Evolutionary conservation across 2,797 vertebrate genomes (phyloP).

Genomic region (Leuciscus waleckii): DNA sequence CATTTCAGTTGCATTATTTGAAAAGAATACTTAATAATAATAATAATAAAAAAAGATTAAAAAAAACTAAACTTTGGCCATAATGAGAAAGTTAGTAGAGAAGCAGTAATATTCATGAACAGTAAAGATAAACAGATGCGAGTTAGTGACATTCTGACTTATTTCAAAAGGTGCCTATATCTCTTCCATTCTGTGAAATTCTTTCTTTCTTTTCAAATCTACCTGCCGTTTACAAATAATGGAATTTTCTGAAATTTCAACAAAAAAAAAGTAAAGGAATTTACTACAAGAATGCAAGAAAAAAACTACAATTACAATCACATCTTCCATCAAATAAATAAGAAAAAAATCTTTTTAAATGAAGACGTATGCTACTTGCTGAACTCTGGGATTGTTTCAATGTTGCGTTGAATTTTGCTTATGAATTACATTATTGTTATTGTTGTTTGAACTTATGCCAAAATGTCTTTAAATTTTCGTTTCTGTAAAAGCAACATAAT

Average conservation of each 20-base stretch:
- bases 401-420: constrained; percentile 78
- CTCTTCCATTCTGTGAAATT: constrained; percentile 49
- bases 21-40: constrained; percentile 66
- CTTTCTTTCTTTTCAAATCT: constrained; percentile 67
- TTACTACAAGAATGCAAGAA: constrained; percentile 74
- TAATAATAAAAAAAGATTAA: constrained; percentile 65
- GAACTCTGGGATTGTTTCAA: constrained; percentile 97
- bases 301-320: constrained; percentile 69
- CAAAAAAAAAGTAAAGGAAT: constrained; percentile 76
- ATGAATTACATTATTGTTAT: constrained; percentile 75
- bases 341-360: constrained; percentile 85
- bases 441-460: constrained; percentile 75
- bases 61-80: constrained; percentile 87
- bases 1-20: constrained; percentile 82
- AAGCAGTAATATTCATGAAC: constrained; percentile 75
- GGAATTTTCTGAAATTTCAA: constrained; percentile 84
- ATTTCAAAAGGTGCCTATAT: constrained; percentile 83
- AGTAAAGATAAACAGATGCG: constrained; percentile 67
- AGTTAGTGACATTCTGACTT: constrained; percentile 74
- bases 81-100: constrained; percentile 86
- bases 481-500: constrained; percentile 78
- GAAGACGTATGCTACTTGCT: constrained; percentile 91
- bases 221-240: constrained; percentile 94
- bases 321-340: constrained; percentile 80
- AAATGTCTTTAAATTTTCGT: constrained; percentile 75